Evolutionary conservation across 92 coral and sea anemone genomes (phyloP).

Genomic region (Heliopora coerulea): DNA sequence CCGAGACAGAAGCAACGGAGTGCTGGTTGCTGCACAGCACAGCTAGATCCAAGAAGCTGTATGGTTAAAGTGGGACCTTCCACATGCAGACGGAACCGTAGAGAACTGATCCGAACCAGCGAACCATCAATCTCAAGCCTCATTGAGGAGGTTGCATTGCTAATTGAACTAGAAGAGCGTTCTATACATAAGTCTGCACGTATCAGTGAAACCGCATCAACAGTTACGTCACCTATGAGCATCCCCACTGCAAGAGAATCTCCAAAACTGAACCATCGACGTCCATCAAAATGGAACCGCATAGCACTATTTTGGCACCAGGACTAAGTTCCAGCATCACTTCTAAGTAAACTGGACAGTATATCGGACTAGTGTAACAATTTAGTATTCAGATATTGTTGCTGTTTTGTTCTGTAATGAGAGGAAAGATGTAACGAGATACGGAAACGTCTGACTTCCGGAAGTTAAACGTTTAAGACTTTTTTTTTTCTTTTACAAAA

Average conservation of each 20-base stretch:
- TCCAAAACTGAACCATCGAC: no score
- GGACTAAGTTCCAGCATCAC: slow-evolving; percentile 18
- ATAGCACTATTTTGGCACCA: slow-evolving; percentile 41
- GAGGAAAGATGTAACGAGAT: no score
- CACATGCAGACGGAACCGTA: slow-evolving; percentile 49
- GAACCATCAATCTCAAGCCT: slow-evolving; percentile 17
- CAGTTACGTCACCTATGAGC: no score
- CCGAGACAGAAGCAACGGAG: slow-evolving; percentile 50
- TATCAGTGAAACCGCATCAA: slow-evolving; percentile 1
- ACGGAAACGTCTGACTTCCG: no score
- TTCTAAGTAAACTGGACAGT: no score
- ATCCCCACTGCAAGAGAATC: neutral
- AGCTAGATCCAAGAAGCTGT: slow-evolving; percentile 40
- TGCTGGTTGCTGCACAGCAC: slow-evolving; percentile 28
- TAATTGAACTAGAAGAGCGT: neutral
- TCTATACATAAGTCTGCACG: neutral
- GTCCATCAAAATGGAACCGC: slow-evolving; percentile 23
- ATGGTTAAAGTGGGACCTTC: slow-evolving; percentile 41
- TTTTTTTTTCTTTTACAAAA: no score
- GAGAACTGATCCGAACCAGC: neutral
- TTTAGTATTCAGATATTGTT: no score
- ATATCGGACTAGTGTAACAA: no score
- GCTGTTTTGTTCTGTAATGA: no score
- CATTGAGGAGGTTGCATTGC: neutral
- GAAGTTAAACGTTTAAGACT: no score